Conservation (phyloP, 2,797 vertebrate species). For the Emydoidea blandingii region DNA sequence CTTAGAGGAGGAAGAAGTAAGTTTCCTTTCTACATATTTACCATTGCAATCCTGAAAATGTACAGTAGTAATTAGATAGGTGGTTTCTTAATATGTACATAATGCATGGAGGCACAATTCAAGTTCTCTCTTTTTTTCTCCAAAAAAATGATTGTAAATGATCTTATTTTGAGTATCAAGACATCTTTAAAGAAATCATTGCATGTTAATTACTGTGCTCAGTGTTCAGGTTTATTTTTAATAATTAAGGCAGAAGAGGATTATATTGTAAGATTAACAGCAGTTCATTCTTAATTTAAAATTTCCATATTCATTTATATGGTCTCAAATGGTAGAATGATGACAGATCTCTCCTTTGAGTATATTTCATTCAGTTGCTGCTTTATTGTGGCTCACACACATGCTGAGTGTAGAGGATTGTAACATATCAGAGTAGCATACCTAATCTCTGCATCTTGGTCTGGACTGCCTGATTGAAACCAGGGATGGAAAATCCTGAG, state of each 20-base stretch:
- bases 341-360: background rate
- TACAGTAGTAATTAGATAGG: background rate
- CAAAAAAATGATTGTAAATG: background rate
- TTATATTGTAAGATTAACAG: background rate
- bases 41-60: background rate
- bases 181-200: background rate
- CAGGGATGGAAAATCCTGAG: background rate
- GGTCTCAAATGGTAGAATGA: background rate
- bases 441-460: background rate
- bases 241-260: background rate
- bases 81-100: background rate
- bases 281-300: background rate
- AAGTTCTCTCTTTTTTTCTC: background rate
- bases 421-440: background rate
- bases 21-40: slow-evolving; percentile 19
- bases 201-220: background rate
- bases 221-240: background rate
- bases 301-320: background rate
- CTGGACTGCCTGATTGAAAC: background rate
- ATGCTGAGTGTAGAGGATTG: background rate
- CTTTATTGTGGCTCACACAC: background rate
- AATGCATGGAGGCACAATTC: background rate
- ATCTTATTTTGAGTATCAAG: background rate
- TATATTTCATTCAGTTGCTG: background rate
- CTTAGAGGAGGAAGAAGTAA: slow-evolving; percentile 96